Evolutionary conservation across 2,113 vertebrate species (phyloP).

Genomic region (Oryctolagus cuniculus): DNA sequence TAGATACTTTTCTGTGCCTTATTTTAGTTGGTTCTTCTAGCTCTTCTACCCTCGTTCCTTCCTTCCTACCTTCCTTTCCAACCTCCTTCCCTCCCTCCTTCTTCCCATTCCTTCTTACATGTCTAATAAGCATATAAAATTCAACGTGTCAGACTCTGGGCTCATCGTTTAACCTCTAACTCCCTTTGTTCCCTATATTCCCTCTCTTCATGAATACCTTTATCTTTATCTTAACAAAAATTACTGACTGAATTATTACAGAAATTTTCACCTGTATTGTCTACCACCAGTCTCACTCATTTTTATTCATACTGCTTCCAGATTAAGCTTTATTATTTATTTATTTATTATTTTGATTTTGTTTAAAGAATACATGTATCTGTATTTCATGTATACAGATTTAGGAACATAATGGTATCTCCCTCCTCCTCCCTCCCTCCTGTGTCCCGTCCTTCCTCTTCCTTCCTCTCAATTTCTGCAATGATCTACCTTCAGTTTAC

Average conservation of each 20-base stretch:
- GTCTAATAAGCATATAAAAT: not conserved
- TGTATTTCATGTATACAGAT: too few relatives aligned
- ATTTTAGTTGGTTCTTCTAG: not conserved
- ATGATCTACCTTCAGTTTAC: too few relatives aligned
- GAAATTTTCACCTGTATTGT: not conserved
- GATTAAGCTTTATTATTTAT: not conserved
- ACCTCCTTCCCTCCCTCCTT: not conserved
- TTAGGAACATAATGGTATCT: too few relatives aligned
- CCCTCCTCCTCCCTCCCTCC: too few relatives aligned
- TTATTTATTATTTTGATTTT: too few relatives aligned
- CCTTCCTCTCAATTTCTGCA: too few relatives aligned
- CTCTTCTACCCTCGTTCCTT: too few relatives aligned
- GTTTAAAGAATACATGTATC: too few relatives aligned
- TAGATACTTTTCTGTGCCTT: not conserved
- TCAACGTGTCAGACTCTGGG: not conserved
- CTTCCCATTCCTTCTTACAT: not conserved
- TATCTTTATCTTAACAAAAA: not conserved
- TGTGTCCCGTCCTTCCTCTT: too few relatives aligned
- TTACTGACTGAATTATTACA: not conserved
- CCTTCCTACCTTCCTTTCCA: too few relatives aligned
- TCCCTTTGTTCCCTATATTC: not conserved
- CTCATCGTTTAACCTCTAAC: not conserved
- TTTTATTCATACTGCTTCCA: not conserved
- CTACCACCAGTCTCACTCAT: not conserved
- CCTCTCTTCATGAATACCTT: not conserved